Percentiles rank a stretch among this genome's conserved stretches.
Evolutionary conservation across 2,888 invertebrate species (phyloP).

Genomic region (Hirtodrosophila cameraria): DNA sequence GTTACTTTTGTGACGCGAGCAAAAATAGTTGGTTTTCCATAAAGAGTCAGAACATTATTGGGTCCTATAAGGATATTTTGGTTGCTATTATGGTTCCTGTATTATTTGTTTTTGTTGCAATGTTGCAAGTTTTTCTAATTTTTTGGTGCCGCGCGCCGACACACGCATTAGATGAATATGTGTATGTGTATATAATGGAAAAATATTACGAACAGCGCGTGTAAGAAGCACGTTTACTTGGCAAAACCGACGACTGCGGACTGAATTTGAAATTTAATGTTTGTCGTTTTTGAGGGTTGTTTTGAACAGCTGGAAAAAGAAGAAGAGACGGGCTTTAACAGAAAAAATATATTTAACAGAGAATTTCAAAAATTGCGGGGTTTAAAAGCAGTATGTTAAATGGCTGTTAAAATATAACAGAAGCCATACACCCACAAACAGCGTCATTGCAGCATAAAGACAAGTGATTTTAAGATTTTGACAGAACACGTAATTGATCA

Average conservation of each 20-base stretch:
- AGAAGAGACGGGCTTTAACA: no score
- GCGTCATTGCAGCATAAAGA: no score
- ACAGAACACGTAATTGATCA: no score
- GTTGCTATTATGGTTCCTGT: constrained; percentile 7
- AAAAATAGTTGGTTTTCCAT: constrained; percentile 1
- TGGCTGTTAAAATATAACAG: no score
- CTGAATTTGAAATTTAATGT: constrained; percentile 48
- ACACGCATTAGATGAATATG: constrained; percentile 40
- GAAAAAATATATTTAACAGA: no score
- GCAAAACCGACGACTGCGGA: constrained; percentile 80
- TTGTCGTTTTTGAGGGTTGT: constrained; percentile 35
- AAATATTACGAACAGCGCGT: constrained; percentile 41
- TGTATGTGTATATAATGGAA: constrained; percentile 40
- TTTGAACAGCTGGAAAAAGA: no score
- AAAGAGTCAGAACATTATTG: no score
- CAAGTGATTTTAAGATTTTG: no score
- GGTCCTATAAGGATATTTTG: no score
- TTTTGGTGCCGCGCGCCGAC: constrained; percentile 49
- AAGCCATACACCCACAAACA: no score
- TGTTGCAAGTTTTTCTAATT: constrained; percentile 19
- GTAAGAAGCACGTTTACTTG: constrained; percentile 80
- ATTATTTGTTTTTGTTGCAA: constrained; percentile 22
- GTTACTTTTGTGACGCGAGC: neutral
- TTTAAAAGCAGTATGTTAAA: no score
- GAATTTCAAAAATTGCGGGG: no score